phyloP scores from a whole-genome alignment of 2,113 vertebrate species.

The Lamprologus speciosus region DNA sequence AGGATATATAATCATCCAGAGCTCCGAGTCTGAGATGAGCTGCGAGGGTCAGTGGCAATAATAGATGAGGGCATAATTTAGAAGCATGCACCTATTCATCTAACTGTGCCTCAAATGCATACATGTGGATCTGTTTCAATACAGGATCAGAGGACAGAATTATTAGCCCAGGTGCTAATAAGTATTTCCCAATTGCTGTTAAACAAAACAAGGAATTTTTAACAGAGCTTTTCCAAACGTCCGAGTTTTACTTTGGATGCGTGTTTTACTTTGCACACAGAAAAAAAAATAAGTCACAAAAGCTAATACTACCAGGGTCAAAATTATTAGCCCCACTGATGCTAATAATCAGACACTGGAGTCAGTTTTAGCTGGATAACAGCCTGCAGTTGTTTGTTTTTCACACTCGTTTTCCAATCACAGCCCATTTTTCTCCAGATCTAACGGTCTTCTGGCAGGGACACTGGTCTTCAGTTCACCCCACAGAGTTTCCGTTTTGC shows the following conservation, averaged over 20 bases:
- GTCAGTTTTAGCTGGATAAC: background rate
- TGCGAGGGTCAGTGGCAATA: background rate
- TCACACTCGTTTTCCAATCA: background rate
- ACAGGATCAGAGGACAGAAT: background rate
- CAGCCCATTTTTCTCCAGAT: background rate
- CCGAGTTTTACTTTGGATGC: background rate
- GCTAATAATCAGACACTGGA: background rate
- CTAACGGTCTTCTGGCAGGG: accelerated
- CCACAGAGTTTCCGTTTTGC: accelerated
- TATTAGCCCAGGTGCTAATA: background rate
- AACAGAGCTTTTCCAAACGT: background rate
- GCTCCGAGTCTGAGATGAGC: background rate
- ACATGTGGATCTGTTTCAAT: background rate
- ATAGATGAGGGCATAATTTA: background rate
- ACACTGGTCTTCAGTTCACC: background rate
- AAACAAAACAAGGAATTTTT: background rate
- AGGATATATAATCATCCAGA: slow-evolving; percentile 34
- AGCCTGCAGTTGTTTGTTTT: background rate
- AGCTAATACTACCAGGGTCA: background rate
- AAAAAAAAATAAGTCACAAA: background rate
- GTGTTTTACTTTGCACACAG: background rate
- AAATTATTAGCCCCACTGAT: background rate
- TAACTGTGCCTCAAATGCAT: background rate
- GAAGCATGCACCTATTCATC: background rate
- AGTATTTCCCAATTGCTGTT: background rate